phyloP scores from a whole-genome alignment of 2,888 invertebrate genomes.

The Lasius fuliginosus region DNA sequence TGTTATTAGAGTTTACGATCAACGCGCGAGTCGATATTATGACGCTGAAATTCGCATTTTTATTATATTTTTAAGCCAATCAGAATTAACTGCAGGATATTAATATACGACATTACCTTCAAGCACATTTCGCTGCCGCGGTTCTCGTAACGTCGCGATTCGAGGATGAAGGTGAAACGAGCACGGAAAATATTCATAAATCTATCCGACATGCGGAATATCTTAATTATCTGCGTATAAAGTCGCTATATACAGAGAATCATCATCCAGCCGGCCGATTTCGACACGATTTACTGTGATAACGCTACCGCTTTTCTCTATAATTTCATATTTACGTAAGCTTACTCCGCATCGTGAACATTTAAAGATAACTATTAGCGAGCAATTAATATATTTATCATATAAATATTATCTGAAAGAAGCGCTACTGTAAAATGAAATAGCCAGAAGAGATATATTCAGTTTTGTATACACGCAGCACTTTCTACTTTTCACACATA shows the following conservation, averaged over 20 bases:
- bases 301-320: slow-evolving; percentile 43
- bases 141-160: slow-evolving; percentile 28
- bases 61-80: not conserved
- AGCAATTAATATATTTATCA: slow-evolving; percentile 42
- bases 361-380: slow-evolving; percentile 29
- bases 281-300: slow-evolving; percentile 50
- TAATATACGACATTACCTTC: slow-evolving; percentile 35
- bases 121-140: slow-evolving; percentile 40
- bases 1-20: slow-evolving; percentile 9
- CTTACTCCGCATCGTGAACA: not conserved
- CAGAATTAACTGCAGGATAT: slow-evolving; percentile 39
- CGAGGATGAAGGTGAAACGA: slow-evolving; percentile 47
- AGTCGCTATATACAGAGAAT: slow-evolving; percentile 16
- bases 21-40: not conserved
- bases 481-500: slow-evolving; percentile 7
- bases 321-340: slow-evolving; percentile 40
- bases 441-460: not conserved
- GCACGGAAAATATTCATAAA: slow-evolving; percentile 71
- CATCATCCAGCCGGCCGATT: slow-evolving; percentile 45
- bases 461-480: not conserved
- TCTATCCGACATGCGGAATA: slow-evolving; percentile 67
- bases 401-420: slow-evolving; percentile 5
- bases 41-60: slow-evolving; percentile 10
- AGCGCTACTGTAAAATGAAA: not conserved
- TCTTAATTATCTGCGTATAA: slow-evolving; percentile 77